phyloP scores from a whole-genome alignment of 2,113 vertebrate species.

The Damaliscus lunatus region DNA sequence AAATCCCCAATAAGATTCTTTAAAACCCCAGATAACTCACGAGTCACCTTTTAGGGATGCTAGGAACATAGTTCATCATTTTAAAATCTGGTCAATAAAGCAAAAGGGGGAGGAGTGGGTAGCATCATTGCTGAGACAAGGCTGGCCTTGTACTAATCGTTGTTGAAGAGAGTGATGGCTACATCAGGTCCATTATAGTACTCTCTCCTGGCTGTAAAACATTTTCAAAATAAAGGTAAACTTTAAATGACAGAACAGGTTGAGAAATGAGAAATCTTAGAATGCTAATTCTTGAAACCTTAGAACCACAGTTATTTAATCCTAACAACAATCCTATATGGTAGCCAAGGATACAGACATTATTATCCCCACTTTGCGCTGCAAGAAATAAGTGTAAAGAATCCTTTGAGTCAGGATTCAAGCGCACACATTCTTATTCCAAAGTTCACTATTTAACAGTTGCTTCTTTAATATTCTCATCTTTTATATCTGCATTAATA shows the following conservation, averaged over 20 bases:
- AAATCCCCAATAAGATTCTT: background rate
- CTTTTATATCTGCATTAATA: background rate
- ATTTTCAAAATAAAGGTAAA: background rate
- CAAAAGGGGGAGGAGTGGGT: background rate
- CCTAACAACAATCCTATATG: background rate
- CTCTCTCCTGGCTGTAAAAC: background rate
- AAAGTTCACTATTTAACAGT: background rate
- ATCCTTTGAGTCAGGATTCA: background rate
- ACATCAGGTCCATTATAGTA: background rate
- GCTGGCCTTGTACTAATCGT: background rate
- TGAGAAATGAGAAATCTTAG: background rate
- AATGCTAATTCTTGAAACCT: constrained; percentile 13
- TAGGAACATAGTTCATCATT: background rate
- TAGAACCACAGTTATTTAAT: background rate
- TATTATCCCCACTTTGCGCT: background rate
- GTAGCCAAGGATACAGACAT: background rate
- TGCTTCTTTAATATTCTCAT: background rate
- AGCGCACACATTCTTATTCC: background rate
- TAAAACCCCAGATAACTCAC: background rate
- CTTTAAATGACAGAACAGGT: background rate
- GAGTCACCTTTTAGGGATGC: background rate
- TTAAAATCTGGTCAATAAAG: background rate
- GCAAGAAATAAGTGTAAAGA: background rate
- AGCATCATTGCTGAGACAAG: background rate
- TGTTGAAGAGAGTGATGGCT: background rate